phyloP scores from a whole-genome alignment of 2,888 invertebrate species.

The Lobophora halterata region DNA sequence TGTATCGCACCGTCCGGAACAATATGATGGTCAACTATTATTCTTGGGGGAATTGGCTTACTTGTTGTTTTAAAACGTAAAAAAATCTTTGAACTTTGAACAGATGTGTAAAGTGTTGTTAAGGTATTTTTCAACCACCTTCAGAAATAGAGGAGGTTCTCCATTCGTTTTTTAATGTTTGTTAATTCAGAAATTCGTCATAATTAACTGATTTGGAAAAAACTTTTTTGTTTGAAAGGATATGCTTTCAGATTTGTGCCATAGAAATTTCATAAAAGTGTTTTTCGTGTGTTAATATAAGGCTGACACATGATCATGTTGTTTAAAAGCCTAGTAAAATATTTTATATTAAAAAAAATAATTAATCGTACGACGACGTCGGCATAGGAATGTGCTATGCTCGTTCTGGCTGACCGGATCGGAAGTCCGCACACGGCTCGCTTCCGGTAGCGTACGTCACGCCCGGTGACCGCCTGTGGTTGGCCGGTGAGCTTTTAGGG shows the following conservation, averaged over 20 bases:
- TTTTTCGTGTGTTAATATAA: no score
- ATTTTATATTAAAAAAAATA: constrained; percentile 1
- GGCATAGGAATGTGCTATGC: constrained; percentile 41
- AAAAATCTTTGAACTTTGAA: background rate
- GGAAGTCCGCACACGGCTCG: constrained; percentile 48
- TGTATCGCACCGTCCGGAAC: constrained; percentile 12
- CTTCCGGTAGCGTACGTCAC: constrained; percentile 43
- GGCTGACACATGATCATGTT: no score
- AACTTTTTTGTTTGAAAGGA: no score
- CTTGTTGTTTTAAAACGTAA: background rate
- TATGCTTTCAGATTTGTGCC: no score
- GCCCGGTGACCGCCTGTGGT: constrained; percentile 34
- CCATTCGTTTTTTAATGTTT: no score
- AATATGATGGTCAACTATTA: constrained; percentile 15
- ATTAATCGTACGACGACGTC: constrained; percentile 19
- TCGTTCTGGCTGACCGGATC: constrained; percentile 33
- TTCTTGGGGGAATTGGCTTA: constrained; percentile 1
- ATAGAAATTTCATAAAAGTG: no score
- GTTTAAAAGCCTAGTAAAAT: background rate
- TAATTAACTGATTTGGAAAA: no score
- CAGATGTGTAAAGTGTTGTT: no score
- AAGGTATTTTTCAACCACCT: no score
- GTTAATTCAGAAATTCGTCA: no score
- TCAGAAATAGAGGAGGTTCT: no score
- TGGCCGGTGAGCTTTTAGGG: constrained; percentile 25